These are phyloP conservation scores for Glaucomys volans DNA, from an alignment of 2,113 vertebrate species.

Conservation along the genomic window DNA sequence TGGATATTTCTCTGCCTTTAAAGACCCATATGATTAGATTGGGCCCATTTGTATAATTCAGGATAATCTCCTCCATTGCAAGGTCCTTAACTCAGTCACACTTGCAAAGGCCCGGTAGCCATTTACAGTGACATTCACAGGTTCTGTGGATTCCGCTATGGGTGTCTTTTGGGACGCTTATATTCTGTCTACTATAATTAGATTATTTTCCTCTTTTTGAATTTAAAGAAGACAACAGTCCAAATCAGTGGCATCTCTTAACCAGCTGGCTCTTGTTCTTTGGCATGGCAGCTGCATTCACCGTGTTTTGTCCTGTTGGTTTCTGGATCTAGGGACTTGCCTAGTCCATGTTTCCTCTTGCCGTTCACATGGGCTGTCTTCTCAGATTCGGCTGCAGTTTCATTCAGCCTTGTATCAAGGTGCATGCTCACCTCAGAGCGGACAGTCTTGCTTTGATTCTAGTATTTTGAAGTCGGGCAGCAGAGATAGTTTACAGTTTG, in stretches of 20 bases:
- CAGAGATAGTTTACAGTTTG: not conserved
- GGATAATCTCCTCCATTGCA: not conserved
- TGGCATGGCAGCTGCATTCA: no score
- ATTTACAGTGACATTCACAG: not conserved
- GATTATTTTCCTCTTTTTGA: not conserved
- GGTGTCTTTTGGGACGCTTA: not conserved
- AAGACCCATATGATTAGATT: not conserved
- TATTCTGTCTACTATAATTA: not conserved
- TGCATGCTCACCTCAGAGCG: not conserved
- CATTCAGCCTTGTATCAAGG: not conserved
- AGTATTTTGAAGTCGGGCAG: not conserved
- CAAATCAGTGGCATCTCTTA: not conserved
- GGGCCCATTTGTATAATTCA: not conserved
- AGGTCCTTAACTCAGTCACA: not conserved
- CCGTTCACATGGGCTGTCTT: not conserved
- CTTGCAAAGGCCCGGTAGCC: not conserved
- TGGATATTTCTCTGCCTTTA: not conserved
- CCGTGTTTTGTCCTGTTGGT: not conserved
- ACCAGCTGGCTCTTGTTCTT: not conserved
- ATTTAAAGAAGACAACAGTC: slow-evolving; percentile 1
- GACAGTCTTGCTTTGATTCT: not conserved
- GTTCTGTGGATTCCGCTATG: not conserved
- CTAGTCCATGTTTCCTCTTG: not conserved
- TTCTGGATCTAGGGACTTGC: not conserved
- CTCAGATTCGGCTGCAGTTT: not conserved